Base-by-base conservation (phyloP, 2,797 vertebrate genomes). In the Acomys russatus region DNA sequence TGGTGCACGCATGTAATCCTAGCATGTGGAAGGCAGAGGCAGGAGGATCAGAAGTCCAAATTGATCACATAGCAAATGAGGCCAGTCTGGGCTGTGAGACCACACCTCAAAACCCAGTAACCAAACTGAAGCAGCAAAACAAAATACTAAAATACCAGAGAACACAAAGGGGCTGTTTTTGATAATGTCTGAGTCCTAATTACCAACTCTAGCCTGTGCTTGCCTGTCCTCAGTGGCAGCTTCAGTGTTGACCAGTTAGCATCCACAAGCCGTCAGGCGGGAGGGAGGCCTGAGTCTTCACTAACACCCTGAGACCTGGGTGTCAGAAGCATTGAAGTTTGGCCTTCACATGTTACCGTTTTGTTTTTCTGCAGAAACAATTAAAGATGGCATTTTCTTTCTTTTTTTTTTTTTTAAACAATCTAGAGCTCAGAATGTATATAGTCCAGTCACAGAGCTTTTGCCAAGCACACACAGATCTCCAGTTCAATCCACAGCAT, bases 221-320 rank as follows among this genome's bases (percentile, higher is more conserved):
- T 61, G 10, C 20, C 15, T 49, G 8, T 23, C 10, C 59, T 63
- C 38, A 63, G 54, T 6, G 6, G 7, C 23, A 23, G 22, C 38
- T 20, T 64, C 9, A 18, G 15, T 44, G 61, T 30, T 44, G 35
- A 30, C 8, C 2, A 9, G 38, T 33, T 25, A 10, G 38, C 20
- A 20, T 44, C 25, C 25, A 49, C 49, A 59, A 59, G 25, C 15
- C 25, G 9, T n/a, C 20, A 3, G 44, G 54, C 12, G 22, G 49
- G 54, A n/a, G 23, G 1, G 11, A 51, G 18, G 66, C 11, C 20
- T 0, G 0, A 1, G 4, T n/a, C 25, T 9, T 86, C 18, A n/a
- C n/a, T 66, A 51, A 3, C 51, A 66, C 11, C 17, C 14, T 9
- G 15, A 78, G 18, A 33, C 8, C 49, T 30, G 51, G 77, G 28